phyloP scores from a whole-genome alignment of 1,140 invertebrate species.

The Drosophila equinoxialis region DNA sequence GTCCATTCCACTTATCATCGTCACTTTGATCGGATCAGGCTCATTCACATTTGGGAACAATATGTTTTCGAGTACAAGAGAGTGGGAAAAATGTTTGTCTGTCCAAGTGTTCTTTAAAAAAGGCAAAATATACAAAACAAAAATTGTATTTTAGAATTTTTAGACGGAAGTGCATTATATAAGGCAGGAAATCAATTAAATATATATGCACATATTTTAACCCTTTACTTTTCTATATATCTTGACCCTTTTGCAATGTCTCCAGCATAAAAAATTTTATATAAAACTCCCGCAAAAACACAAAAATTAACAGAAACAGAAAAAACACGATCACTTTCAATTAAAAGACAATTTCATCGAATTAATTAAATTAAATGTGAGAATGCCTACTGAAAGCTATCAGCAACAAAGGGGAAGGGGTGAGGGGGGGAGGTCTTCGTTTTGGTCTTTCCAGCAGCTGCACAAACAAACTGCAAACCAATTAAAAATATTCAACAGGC shows the following conservation, averaged over 20 bases:
- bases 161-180: constrained; percentile 54
- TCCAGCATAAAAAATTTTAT: neutral
- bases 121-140: constrained; percentile 6
- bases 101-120: constrained; percentile 16
- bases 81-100: neutral
- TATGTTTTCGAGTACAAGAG: constrained; percentile 25
- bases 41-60: constrained; percentile 60
- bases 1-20: constrained; percentile 11
- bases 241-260: constrained; percentile 5
- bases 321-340: constrained; percentile 67
- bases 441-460: constrained; percentile 51
- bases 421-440: neutral
- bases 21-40: constrained; percentile 68
- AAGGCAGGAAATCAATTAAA: constrained; percentile 44
- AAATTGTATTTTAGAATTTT: constrained; percentile 17
- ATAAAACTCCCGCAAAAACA: neutral
- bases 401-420: neutral
- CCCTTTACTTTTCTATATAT: neutral
- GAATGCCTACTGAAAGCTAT: constrained; percentile 29
- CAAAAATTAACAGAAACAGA: constrained; percentile 21
- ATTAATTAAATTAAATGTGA: constrained; percentile 74
- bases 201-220: constrained; percentile 20
- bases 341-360: constrained; percentile 80
- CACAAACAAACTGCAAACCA: constrained; percentile 75
- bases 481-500: constrained; percentile 54